Evolutionary conservation across 1,140 invertebrate species (phyloP), one percentile per base, ranked within the genome.

Genomic region (Drosophila yakuba): DNA sequence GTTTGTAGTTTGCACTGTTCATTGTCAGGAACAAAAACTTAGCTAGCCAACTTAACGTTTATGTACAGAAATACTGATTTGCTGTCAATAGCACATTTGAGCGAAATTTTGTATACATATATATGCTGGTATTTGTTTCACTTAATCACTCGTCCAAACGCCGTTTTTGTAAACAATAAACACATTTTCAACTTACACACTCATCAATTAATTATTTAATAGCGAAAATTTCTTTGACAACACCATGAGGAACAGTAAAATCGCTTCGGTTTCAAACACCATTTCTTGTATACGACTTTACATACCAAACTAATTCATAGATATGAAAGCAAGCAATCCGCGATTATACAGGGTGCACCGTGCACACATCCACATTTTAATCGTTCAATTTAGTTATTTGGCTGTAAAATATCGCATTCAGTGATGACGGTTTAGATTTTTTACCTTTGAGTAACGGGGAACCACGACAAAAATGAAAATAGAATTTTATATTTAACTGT

Each of bases 211-310:
- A 66, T 52, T 44, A 66, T 51, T 63, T 15, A 68, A 45, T 14
- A 68, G 60, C 47, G 60, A 68, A 64, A 66, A 52, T 43, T 66
- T 66, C n/a, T 66, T 47, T 36, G 64, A 68, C 60, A 28, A 68
- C 64, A 68, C 48, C 64, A 68, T 66, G 60, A 68, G 64, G 60
- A 68, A 68, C 61, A 68, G 64, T 54, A 68, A 68, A 68, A 52
- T 68, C 47, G 64, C 15, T 68, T 68, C 35, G 41, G 60, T 68
- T 68, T 44, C 64, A 64, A 68, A 68, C 47, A 68, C 60, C 64
- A 68, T 68, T 68, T 68, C 64, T 66, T 66, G 64, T 68, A 68
- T 68, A 68, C 64, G 64, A 68, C 64, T 66, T 68, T 68, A 67
- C 64, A 63, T 67, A 68, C 60, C 47, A 68, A 67, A 66, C 64